A percentile compares a stretch with the other conserved stretches of the same genome.
Conservation (phyloP, 64 coral and sea anemone genomes). For the Acropora yongei region DNA sequence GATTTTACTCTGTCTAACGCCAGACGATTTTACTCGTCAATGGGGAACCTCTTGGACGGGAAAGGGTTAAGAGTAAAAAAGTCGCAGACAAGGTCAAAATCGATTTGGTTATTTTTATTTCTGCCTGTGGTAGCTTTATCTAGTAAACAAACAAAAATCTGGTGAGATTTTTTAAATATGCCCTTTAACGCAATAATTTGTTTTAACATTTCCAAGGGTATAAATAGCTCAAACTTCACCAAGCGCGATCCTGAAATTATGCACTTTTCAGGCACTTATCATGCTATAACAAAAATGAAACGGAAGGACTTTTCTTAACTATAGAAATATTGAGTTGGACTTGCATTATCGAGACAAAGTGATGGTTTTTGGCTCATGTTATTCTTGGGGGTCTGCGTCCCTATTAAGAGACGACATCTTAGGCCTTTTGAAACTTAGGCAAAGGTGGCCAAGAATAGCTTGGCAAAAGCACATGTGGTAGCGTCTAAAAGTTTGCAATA, state of each 20-base stretch:
- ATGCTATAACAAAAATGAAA: conserved; percentile 26
- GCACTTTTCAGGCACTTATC: conserved; percentile 48
- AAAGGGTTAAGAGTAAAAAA: neutral
- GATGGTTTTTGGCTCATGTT: conserved; percentile 17
- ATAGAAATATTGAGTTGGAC: conserved; percentile 27
- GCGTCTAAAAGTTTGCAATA: conserved; percentile 2
- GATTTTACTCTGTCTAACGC: too few species aligned
- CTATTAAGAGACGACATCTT: conserved; percentile 32
- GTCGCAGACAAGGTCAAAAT: neutral
- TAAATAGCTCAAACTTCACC: conserved; percentile 4
- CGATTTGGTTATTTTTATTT: neutral
- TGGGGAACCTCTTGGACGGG: too few species aligned
- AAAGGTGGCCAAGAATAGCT: conserved; percentile 34
- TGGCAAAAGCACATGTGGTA: conserved; percentile 9
- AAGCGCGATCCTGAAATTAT: conserved; percentile 17
- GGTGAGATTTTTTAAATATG: conserved; percentile 2
- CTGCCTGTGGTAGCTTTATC: neutral
- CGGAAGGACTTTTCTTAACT: conserved; percentile 14
- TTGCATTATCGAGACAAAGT: conserved; percentile 17
- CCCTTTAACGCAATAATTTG: conserved; percentile 12
- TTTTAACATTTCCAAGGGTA: neutral
- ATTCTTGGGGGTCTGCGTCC: neutral
- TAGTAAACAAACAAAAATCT: neutral
- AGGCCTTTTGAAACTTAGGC: conserved; percentile 25
- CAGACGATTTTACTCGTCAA: too few species aligned